Evolutionary conservation across 2,888 invertebrate genomes (phyloP), one percentile per base, ranked within the genome.

Genomic region (Octonoba sinensis): DNA sequence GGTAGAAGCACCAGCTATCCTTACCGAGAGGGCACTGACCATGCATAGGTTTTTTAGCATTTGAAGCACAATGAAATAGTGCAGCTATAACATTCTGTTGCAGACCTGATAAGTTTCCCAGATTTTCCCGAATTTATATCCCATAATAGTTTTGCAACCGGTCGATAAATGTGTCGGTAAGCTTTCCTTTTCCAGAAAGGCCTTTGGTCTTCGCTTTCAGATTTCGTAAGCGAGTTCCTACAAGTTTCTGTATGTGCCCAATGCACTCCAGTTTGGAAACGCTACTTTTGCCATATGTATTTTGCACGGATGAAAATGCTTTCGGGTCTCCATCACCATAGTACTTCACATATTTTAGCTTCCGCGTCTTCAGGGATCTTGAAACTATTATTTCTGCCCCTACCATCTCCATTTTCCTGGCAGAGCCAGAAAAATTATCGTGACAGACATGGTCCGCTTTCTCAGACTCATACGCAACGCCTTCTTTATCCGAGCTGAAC

Each of bases 1-100:
- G 65, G 20, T 66, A 74, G 8, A 22, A 49, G 27, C 74, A 74
- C 65, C 74, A 73, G 22, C 65, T 64, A n/a, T 66, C 65, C 4
- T 49, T 8, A 44, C 65, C 74, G 16, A 24, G 12, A 3, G 66
- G 74, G 20, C 65, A 74, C 15, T 74, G 65, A 0, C 65, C 65
- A 56, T 74, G 74, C 36, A 54, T 65, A n/a, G 65, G 47, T n/a
- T 65, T 20, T 44, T 65, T 56, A 0, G 1, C 0, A 22, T 20
- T 74, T 13, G 65, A 74, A 1, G 22, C 20, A 47, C 56, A 65
- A 18, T 73, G 73, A 12, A 64, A 73, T 16, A 73, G 36, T 12
- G 64, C 73, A 51, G 73, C 73, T 1, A 73, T 64, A 3, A 65
- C 74, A 44, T 20, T 27, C 12, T 16, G 15, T 44, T 70, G 70